Evolutionary conservation across 2,113 vertebrate species (phyloP).

Genomic region (Cyprinodon brontotheroides): DNA sequence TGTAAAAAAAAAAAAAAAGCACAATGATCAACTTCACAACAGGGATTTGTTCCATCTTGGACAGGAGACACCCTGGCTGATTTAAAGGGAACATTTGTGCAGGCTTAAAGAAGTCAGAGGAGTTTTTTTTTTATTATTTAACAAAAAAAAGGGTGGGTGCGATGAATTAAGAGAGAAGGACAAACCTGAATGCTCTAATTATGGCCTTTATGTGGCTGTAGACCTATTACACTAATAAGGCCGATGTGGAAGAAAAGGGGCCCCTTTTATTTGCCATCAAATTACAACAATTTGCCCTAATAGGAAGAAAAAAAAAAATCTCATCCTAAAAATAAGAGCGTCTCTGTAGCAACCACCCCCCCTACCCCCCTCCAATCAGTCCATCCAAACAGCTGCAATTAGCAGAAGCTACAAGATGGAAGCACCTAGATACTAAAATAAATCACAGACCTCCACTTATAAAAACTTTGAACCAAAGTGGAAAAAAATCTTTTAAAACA

Average conservation of each 20-base stretch:
- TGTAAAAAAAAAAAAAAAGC: slow-evolving; percentile 14
- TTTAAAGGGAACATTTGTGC: slow-evolving; percentile 38
- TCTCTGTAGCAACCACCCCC: slow-evolving; percentile 19
- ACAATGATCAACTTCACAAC: slow-evolving; percentile 67
- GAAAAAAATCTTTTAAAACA: neutral
- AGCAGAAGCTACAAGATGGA: slow-evolving; percentile 55
- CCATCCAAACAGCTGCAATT: slow-evolving; percentile 70
- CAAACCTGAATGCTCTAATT: slow-evolving; percentile 61
- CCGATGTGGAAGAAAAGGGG: slow-evolving; percentile 28
- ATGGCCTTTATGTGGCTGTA: slow-evolving; percentile 60
- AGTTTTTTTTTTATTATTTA: neutral
- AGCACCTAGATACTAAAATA: slow-evolving; percentile 17
- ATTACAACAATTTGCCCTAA: slow-evolving; percentile 39
- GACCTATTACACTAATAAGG: slow-evolving; percentile 65
- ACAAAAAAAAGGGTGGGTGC: slow-evolving; percentile 9
- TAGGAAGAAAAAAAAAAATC: slow-evolving; percentile 3
- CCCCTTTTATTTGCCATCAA: slow-evolving; percentile 46
- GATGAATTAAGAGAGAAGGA: slow-evolving; percentile 52
- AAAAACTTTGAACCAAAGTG: slow-evolving; percentile 51
- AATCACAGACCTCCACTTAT: slow-evolving; percentile 22
- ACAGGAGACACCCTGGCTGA: slow-evolving; percentile 6
- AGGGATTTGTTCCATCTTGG: slow-evolving; percentile 58
- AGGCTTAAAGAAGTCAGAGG: slow-evolving; percentile 11
- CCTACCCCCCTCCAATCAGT: slow-evolving; percentile 39
- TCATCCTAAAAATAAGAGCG: slow-evolving; percentile 17